A percentile compares a stretch with the other conserved stretches of the same genome.
Evolutionary conservation across 2,888 invertebrate species (phyloP).

Genomic region (Psylliodes chrysocephalus): DNA sequence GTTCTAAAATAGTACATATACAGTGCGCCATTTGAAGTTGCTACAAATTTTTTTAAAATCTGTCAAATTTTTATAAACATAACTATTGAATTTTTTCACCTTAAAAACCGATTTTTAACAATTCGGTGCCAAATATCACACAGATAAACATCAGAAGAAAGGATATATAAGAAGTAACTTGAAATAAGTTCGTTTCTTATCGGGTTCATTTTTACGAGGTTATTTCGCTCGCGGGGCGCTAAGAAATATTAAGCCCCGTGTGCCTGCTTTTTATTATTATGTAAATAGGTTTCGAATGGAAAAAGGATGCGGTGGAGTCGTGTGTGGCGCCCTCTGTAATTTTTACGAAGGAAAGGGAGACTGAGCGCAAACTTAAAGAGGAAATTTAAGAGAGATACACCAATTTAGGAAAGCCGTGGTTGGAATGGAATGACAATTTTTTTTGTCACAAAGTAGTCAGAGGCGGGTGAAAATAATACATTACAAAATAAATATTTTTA

Average conservation of each 20-base stretch:
- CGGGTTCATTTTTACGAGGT: conserved; percentile 19
- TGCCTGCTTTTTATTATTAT: conserved; percentile 26
- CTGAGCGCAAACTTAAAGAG: neutral
- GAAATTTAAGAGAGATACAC: conserved; percentile 10
- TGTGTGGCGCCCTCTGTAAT: conserved; percentile 8
- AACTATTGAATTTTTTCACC: too few species aligned
- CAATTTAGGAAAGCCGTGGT: neutral
- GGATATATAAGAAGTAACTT: neutral
- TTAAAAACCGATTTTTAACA: conserved; percentile 5
- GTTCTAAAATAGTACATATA: too few species aligned
- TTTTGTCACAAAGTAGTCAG: neutral
- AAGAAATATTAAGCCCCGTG: conserved; percentile 21
- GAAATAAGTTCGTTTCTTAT: conserved; percentile 15
- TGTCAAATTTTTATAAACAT: too few species aligned
- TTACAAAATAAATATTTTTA: too few species aligned
- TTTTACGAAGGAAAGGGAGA: conserved; percentile 6
- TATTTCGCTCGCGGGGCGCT: conserved; percentile 20
- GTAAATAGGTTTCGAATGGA: conserved; percentile 25
- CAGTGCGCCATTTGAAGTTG: too few species aligned
- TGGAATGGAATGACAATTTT: neutral
- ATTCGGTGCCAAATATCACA: conserved; percentile 28
- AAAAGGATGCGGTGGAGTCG: conserved; percentile 1
- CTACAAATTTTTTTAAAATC: too few species aligned
- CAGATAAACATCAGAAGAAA: neutral
- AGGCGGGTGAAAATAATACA: too few species aligned